phyloP scores from a whole-genome alignment of 2,888 invertebrate genomes.

The Sycophila texana region DNA sequence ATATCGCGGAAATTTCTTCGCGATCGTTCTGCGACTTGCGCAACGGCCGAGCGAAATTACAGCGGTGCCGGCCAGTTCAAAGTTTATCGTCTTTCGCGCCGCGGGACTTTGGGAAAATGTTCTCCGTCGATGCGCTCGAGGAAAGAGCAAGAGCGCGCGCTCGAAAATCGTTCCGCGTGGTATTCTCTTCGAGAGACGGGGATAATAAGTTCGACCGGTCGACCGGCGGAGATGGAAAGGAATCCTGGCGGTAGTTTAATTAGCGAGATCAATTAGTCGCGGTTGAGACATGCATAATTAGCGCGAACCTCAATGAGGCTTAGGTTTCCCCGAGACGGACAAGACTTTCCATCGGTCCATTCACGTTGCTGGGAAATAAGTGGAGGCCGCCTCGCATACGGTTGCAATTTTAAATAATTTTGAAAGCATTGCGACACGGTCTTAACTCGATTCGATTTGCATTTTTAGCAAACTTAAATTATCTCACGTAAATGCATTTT shows the following conservation, averaged over 20 bases:
- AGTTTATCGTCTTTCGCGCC: conserved; percentile 26
- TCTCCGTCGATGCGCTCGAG: not conserved
- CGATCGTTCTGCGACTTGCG: not conserved
- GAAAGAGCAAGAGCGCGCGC: conserved; percentile 16
- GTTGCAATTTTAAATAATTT: not conserved
- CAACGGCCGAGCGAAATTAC: conserved; percentile 20
- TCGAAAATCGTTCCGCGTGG: conserved; percentile 2
- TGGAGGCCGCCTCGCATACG: not conserved
- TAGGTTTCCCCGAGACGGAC: conserved; percentile 26
- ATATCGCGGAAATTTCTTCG: conserved; percentile 48
- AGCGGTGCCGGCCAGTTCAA: conserved; percentile 26
- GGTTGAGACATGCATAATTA: conserved; percentile 57
- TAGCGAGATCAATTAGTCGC: conserved; percentile 55
- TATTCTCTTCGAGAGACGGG: conserved; percentile 14
- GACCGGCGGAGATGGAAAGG: conserved; percentile 19
- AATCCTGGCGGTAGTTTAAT: conserved; percentile 51
- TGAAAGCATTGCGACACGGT: conserved; percentile 2
- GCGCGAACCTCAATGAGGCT: conserved; percentile 30
- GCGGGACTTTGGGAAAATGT: conserved; percentile 30
- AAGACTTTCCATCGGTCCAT: conserved; percentile 34
- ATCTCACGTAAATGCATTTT: not conserved
- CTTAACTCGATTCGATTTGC: not conserved
- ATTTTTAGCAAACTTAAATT: not conserved
- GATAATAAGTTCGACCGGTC: not conserved
- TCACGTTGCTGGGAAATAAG: conserved; percentile 5